Evolutionary conservation across 1,140 invertebrate genomes (phyloP), one percentile per base, ranked within the genome.

Genomic region (Euwallacea fornicatus): DNA sequence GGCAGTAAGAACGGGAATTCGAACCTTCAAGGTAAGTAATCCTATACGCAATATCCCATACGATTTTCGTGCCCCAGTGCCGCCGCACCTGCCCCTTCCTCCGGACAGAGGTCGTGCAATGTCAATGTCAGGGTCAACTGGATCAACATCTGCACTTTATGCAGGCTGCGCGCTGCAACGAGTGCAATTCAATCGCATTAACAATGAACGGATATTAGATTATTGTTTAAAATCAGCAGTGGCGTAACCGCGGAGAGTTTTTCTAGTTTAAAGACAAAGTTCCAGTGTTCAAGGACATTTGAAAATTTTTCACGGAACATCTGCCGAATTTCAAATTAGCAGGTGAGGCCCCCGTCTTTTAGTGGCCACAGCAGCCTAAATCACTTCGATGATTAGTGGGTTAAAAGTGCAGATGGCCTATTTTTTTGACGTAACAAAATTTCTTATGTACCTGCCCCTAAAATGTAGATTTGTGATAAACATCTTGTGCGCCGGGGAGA

Each of bases 111-210:
- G 78, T 78, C 76, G 76, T 50, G 63, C 78, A 79, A 79, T 78
- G 78, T 79, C 78, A 79, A 78, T 77, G 78, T 79, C 78, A 79
- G 73, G 78, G 78, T 71, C 78, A 74, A 78, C 78, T 73, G 73
- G 77, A 78, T 78, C 77, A 71, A 74, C 78, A 79, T 79, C 77
- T 79, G 77, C 77, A 79, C 77, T 75, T 73, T 75, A 75, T 78
- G 76, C 78, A 79, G 11, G 58, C 59, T 59, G 66, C 21, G 13
- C 15, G 44, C 16, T 61, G 66, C 66, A 69, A 53, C 66, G 47
- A 69, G 50, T 69, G 59, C 68, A 63, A 56, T 21, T 50, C 58
- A 61, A 68, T 68, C 66, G 56, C 21, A 60, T 60, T 68, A 68
- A 58, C 58, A 13, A 53, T 61, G 56, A 33, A 61, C 44, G 58